A percentile compares a stretch with the other conserved stretches of the same genome.
phyloP scores from a whole-genome alignment of 2,888 invertebrate species.

The Tenthredo livida region DNA sequence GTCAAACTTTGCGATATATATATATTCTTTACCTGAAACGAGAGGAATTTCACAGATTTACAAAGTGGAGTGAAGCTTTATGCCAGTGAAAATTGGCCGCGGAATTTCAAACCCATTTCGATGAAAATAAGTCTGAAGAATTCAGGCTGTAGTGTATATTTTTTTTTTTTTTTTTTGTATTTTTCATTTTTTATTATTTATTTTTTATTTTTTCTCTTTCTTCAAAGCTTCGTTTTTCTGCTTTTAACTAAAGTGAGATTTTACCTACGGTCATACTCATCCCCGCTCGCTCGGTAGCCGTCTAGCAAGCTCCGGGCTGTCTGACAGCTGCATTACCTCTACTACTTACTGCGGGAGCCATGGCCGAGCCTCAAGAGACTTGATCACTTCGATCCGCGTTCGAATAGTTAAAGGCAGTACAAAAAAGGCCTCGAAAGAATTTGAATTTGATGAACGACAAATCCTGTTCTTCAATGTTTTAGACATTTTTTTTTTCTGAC shows the following conservation, averaged over 20 bases:
- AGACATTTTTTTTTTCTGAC: neutral
- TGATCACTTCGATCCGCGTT: neutral
- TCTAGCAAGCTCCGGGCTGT: neutral
- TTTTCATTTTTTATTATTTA: too few species aligned
- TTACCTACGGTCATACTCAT: neutral
- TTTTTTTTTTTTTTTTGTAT: too few species aligned
- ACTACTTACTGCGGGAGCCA: slow-evolving; percentile 26
- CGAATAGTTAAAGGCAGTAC: too few species aligned
- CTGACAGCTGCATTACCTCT: slow-evolving; percentile 11
- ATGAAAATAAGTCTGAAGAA: neutral
- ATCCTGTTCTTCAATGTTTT: neutral
- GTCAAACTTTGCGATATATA: slow-evolving; percentile 1
- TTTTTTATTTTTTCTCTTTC: neutral
- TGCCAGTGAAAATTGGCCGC: neutral
- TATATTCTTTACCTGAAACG: neutral
- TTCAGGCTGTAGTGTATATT: neutral
- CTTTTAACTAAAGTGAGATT: neutral
- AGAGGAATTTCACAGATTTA: neutral
- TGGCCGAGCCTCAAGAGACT: neutral
- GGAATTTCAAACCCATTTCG: neutral
- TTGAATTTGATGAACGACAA: neutral
- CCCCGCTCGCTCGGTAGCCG: neutral
- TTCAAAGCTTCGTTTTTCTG: neutral
- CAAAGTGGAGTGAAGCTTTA: neutral
- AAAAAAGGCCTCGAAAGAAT: neutral